Conservation (phyloP, 2,113 vertebrate genomes). For the Solea senegalensis region DNA sequence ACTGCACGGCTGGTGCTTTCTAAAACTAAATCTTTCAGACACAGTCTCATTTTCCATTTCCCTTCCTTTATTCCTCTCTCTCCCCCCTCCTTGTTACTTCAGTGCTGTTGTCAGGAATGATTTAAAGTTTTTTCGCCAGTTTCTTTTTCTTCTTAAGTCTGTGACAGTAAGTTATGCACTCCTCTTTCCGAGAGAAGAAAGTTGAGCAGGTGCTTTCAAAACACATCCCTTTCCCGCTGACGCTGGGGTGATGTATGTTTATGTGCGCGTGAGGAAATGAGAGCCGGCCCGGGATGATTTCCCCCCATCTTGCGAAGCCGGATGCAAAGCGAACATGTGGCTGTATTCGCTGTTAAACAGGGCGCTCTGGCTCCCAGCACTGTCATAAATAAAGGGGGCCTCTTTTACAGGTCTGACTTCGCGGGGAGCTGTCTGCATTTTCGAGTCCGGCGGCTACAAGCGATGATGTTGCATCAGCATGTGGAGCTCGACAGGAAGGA, state of each 20-base stretch:
- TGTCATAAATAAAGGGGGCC: constrained; percentile 59
- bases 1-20: constrained; percentile 2
- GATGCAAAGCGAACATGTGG: constrained; percentile 60
- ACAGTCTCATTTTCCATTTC: constrained; percentile 38
- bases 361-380: constrained; percentile 52
- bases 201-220: constrained; percentile 54
- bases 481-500: not conserved
- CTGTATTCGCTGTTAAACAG: constrained; percentile 59
- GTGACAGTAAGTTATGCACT: constrained; percentile 47
- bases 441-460: constrained; percentile 1
- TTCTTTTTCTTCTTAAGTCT: constrained; percentile 36
- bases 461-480: not conserved
- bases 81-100: constrained; percentile 20
- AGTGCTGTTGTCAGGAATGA: constrained; percentile 30
- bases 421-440: constrained; percentile 12
- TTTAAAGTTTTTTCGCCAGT: constrained; percentile 33
- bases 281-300: constrained; percentile 64
- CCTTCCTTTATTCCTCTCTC: constrained; percentile 14
- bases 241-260: constrained; percentile 51
- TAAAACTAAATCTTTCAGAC: constrained; percentile 51
- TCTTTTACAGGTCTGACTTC: constrained; percentile 30
- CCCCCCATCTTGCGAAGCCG: constrained; percentile 37
- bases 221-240: constrained; percentile 3
- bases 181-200: constrained; percentile 22
- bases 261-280: constrained; percentile 34